Evolutionary conservation across 2,113 vertebrate species (phyloP).

Genomic region (Heterotilapia buettikoferi): DNA sequence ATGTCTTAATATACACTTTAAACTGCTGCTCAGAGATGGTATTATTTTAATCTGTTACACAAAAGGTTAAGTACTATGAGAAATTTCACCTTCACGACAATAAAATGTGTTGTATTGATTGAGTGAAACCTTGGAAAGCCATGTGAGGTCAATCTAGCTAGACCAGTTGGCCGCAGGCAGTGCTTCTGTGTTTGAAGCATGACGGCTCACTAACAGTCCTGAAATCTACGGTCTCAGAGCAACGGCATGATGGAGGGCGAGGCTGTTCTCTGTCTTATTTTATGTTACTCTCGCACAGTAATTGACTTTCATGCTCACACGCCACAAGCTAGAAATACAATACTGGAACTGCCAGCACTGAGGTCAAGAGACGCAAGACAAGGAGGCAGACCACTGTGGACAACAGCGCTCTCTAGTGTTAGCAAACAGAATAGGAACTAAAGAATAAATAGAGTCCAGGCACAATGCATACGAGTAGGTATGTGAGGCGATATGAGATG

Average conservation of each 20-base stretch:
- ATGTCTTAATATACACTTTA: neutral
- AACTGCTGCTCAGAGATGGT: neutral
- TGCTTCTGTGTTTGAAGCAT: neutral
- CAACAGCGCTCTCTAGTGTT: slow-evolving; percentile 40
- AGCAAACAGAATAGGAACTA: neutral
- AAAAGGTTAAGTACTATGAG: neutral
- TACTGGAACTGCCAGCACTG: neutral
- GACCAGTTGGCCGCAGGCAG: neutral
- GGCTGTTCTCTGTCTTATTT: neutral
- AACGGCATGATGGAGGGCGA: neutral
- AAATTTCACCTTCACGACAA: neutral
- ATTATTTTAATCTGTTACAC: neutral
- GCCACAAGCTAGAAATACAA: neutral
- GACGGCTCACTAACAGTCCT: neutral
- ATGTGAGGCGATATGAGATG: neutral
- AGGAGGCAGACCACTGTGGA: neutral
- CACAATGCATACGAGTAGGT: neutral
- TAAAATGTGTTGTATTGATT: neutral
- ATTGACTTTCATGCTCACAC: neutral
- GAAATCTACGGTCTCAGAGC: neutral
- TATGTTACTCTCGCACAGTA: neutral
- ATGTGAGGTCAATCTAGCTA: neutral
- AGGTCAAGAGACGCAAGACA: neutral
- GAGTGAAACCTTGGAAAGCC: neutral
- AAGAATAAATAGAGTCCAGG: neutral